Evolutionary conservation across 2,888 invertebrate species (phyloP).

Genomic region (Cephus nigrinus): DNA sequence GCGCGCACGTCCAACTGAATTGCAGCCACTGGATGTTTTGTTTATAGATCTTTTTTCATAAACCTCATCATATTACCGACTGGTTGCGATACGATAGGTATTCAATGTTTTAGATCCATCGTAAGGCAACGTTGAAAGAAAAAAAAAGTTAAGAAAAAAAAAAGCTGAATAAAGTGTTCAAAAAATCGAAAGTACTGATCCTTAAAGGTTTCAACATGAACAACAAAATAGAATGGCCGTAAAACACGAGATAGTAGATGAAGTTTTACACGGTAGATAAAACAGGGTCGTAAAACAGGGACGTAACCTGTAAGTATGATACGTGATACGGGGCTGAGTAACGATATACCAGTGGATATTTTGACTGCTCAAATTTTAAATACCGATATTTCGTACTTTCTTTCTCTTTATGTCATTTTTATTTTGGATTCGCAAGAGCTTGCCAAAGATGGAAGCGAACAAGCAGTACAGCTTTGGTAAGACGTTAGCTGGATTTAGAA

Average conservation of each 20-base stretch:
- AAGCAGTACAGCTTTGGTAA: background rate
- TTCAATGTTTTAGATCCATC: background rate
- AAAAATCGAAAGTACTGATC: background rate
- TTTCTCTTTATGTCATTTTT: background rate
- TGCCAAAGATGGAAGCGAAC: background rate
- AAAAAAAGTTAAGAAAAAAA: slow-evolving; percentile 12
- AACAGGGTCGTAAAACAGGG: slow-evolving; percentile 1
- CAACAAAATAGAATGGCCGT: slow-evolving; percentile 17
- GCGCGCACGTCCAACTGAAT: background rate
- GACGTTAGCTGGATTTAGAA: background rate
- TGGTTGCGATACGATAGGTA: background rate
- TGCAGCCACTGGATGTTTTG: background rate
- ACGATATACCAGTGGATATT: background rate
- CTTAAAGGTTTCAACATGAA: slow-evolving; percentile 12
- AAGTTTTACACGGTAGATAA: slow-evolving; percentile 18
- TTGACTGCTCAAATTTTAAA: too few species aligned
- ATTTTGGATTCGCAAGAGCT: background rate
- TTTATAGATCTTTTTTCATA: background rate
- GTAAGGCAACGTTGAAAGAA: background rate
- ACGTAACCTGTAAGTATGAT: background rate
- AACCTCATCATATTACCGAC: background rate
- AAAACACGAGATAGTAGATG: slow-evolving; percentile 12
- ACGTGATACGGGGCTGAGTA: background rate
- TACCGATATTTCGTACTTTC: background rate
- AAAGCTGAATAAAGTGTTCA: slow-evolving; percentile 8